Conservation (phyloP, 2,113 vertebrate species). For the Piprites chloris region DNA sequence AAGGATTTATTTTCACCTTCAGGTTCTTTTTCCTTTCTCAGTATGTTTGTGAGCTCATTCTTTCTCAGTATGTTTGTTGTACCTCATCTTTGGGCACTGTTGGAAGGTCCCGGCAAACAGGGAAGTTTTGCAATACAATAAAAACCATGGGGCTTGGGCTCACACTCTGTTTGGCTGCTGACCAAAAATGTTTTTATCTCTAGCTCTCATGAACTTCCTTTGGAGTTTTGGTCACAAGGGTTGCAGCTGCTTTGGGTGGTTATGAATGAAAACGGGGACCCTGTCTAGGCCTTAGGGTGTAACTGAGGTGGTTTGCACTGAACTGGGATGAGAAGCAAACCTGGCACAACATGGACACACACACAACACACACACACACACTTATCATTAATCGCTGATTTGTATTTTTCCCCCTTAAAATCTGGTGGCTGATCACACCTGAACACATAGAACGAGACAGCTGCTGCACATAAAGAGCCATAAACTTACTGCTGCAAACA, state of each 20-base stretch:
- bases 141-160: neutral
- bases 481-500: neutral
- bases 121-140: neutral
- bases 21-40: neutral
- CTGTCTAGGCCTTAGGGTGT: neutral
- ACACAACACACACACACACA: fast-evolving
- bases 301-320: neutral
- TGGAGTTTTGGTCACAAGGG: neutral
- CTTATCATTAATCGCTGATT: neutral
- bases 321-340: neutral
- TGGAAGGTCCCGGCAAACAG: neutral
- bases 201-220: neutral
- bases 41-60: neutral
- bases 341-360: fast-evolving
- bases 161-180: neutral
- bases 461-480: neutral
- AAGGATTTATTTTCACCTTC: neutral
- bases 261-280: neutral
- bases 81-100: neutral
- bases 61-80: neutral
- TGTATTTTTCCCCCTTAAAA: neutral
- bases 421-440: neutral
- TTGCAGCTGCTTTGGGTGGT: neutral
- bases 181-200: constrained; percentile 29
- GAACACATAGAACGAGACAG: fast-evolving